These are phyloP conservation scores for Drosophila meridiana DNA, from an alignment of 2,888 invertebrate genomes.

Conservation along the genomic window DNA sequence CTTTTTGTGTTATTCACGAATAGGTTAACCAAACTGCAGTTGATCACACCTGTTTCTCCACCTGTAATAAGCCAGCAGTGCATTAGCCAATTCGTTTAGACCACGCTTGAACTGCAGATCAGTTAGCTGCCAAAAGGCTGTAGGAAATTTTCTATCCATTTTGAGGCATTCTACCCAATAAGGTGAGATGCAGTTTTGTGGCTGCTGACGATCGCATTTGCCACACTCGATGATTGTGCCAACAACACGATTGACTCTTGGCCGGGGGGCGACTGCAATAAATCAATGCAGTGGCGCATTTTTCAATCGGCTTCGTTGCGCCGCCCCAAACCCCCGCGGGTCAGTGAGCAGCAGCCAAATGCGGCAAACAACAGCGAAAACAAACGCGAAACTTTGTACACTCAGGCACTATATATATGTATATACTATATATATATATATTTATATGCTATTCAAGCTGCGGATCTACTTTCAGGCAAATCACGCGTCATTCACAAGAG, in stretches of 20 bases:
- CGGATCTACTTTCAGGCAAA: constrained; percentile 31
- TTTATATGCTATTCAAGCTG: constrained; percentile 8
- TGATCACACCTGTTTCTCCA: neutral
- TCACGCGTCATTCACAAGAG: constrained; percentile 48
- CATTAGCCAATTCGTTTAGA: neutral
- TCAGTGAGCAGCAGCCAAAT: constrained; percentile 54
- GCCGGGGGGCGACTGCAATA: constrained; percentile 62
- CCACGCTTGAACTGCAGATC: constrained; percentile 23
- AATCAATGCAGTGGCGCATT: constrained; percentile 58
- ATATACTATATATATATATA: neutral
- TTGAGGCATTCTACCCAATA: constrained; percentile 46
- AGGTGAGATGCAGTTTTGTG: constrained; percentile 39
- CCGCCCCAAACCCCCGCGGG: constrained; percentile 31
- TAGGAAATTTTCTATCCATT: constrained; percentile 65
- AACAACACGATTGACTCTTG: constrained; percentile 65
- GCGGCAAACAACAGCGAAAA: constrained; percentile 54
- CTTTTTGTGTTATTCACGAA: neutral
- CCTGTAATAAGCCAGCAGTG: neutral
- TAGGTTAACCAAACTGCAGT: neutral
- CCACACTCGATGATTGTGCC: constrained; percentile 41
- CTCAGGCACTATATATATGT: neutral
- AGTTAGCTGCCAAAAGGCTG: constrained; percentile 46
- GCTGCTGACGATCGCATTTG: constrained; percentile 41
- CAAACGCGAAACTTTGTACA: constrained; percentile 49
- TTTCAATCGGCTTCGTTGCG: constrained; percentile 30